phyloP scores from a whole-genome alignment of 2,888 invertebrate genomes.

The Tineola bisselliella region DNA sequence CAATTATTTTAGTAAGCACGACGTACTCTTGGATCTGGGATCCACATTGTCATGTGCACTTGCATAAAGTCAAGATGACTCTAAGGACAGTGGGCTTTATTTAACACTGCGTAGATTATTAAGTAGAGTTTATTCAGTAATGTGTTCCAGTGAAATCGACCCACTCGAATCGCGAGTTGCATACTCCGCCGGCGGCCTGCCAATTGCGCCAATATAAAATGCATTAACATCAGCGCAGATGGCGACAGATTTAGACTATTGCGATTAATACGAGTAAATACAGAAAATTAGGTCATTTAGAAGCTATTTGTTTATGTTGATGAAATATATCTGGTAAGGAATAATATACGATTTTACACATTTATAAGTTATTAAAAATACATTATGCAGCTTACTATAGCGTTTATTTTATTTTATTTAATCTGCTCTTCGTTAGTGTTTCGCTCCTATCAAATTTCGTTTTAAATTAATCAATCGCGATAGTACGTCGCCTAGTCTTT shows the following conservation, averaged over 20 bases:
- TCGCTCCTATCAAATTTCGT: too few species aligned
- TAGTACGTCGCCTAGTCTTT: too few species aligned
- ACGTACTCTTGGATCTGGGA: slow-evolving; percentile 8
- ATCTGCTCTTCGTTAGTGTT: too few species aligned
- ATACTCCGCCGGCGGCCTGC: slow-evolving; percentile 59
- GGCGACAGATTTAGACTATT: slow-evolving; percentile 47
- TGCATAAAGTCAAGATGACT: not conserved
- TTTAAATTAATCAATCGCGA: too few species aligned
- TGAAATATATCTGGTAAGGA: too few species aligned
- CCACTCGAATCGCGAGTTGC: slow-evolving; percentile 47
- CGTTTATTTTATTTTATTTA: too few species aligned
- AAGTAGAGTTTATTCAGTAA: slow-evolving; percentile 23
- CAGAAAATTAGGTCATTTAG: slow-evolving; percentile 44
- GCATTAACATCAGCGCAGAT: slow-evolving; percentile 58
- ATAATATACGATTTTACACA: too few species aligned
- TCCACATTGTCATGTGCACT: not conserved
- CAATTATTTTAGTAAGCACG: not conserved
- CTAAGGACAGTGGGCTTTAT: too few species aligned
- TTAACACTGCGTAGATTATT: slow-evolving; percentile 3
- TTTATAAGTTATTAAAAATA: too few species aligned
- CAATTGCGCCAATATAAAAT: slow-evolving; percentile 69
- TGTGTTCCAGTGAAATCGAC: slow-evolving; percentile 58
- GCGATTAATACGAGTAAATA: not conserved
- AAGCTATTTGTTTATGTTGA: too few species aligned
- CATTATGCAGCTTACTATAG: too few species aligned